phyloP scores from a whole-genome alignment of 2,888 invertebrate species.

The Leptinotarsa peninsularis region DNA sequence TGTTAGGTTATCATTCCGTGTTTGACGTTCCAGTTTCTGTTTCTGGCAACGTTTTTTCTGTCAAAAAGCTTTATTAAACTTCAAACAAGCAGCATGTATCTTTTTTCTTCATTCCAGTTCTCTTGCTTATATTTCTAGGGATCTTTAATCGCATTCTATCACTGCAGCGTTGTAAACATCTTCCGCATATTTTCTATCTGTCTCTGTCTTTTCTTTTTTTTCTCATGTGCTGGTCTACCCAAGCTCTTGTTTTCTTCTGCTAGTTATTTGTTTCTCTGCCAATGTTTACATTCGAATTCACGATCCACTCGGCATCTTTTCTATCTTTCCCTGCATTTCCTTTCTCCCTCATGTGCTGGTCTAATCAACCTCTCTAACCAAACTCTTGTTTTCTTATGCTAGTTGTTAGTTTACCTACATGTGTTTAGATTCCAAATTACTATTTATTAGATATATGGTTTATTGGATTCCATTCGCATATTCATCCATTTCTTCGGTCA shows the following conservation, averaged over 20 bases:
- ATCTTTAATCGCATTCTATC: slow-evolving; percentile 76
- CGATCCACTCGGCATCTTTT: slow-evolving; percentile 66
- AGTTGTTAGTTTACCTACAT: slow-evolving; percentile 73
- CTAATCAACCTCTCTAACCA: slow-evolving; percentile 49
- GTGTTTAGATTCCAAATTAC: slow-evolving; percentile 71
- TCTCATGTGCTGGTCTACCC: slow-evolving; percentile 86
- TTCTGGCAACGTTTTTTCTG: slow-evolving; percentile 63
- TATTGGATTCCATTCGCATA: slow-evolving; percentile 77
- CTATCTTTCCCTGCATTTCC: slow-evolving; percentile 73
- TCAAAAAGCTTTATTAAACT: slow-evolving; percentile 83
- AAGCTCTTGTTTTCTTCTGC: slow-evolving; percentile 68
- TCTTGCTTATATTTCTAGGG: slow-evolving; percentile 77
- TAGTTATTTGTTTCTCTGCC: too few species aligned
- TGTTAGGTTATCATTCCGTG: slow-evolving; percentile 83
- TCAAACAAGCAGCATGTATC: slow-evolving; percentile 78
- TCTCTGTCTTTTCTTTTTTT: slow-evolving; percentile 73
- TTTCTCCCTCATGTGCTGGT: slow-evolving; percentile 79
- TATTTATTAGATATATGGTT: slow-evolving; percentile 76
- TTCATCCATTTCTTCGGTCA: slow-evolving; percentile 80
- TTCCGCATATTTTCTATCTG: slow-evolving; percentile 75
- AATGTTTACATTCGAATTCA: too few species aligned
- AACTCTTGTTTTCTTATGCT: slow-evolving; percentile 78
- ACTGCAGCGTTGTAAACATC: slow-evolving; percentile 77
- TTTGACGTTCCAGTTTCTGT: slow-evolving; percentile 70
- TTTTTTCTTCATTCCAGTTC: slow-evolving; percentile 81